Conservation (phyloP, 2,888 invertebrate genomes). For the Leucophenga maculata region DNA sequence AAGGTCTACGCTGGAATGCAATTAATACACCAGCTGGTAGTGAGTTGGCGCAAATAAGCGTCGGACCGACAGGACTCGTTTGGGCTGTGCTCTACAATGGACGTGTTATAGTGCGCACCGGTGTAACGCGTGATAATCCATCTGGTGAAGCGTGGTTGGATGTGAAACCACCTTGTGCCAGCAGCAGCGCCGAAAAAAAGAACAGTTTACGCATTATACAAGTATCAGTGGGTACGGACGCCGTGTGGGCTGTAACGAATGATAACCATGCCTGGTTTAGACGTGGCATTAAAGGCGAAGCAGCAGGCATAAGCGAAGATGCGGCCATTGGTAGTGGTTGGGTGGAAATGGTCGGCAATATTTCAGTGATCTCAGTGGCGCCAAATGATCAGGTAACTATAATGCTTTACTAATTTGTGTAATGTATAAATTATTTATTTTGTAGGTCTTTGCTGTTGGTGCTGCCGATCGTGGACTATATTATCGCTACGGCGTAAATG, state of each 20-base stretch:
- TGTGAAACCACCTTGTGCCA: constrained; percentile 80
- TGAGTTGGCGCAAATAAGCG: constrained; percentile 88
- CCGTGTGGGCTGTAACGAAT: constrained; percentile 84
- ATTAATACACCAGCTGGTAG: constrained; percentile 83
- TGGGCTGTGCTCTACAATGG: constrained; percentile 92
- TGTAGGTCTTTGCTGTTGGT: constrained; percentile 82
- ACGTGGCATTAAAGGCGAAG: constrained; percentile 80
- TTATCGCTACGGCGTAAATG: constrained; percentile 83
- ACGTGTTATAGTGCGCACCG: constrained; percentile 84
- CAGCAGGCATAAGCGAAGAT: constrained; percentile 81
- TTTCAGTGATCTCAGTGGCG: constrained; percentile 87
- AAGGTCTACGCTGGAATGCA: constrained; percentile 89
- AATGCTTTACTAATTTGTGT: background rate
- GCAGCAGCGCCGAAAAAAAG: constrained; percentile 41
- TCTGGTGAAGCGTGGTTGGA: constrained; percentile 84
- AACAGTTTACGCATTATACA: constrained; percentile 80
- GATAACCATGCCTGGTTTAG: constrained; percentile 91
- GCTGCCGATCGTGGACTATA: constrained; percentile 86
- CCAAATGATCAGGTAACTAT: constrained; percentile 84
- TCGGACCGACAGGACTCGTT: constrained; percentile 88
- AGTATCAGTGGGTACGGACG: constrained; percentile 86
- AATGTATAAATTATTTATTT: background rate
- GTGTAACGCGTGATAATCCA: constrained; percentile 82
- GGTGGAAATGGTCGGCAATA: constrained; percentile 91
- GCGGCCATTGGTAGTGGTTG: constrained; percentile 87